Evolutionary conservation across 2,113 vertebrate species (phyloP), one percentile per base, ranked within the genome.

Genomic region (Pristiophorus japonicus): DNA sequence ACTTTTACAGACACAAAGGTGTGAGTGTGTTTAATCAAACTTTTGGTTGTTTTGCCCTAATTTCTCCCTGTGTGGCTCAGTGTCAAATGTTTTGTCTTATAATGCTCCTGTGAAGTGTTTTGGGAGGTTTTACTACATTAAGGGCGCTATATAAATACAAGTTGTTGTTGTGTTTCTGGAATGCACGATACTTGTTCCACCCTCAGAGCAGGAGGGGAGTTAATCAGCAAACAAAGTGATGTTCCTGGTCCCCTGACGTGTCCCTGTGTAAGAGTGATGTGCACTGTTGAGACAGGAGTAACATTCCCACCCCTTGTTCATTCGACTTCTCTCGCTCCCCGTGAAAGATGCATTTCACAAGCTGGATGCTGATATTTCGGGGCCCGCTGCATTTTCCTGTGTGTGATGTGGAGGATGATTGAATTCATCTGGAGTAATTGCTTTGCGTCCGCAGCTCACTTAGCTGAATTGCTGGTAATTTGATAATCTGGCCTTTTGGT

Each of bases 401-500:
- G 93, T 94, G 63, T 45, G 93, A 67, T 0, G 2, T 38, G 42
- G 27, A 45, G 42, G 18, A 65, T 94, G 66, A 94, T 67, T 73
- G 66, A 70, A 94, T 94, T 42, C 62, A 66, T 66, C 91, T 66
- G 91, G 11, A 90, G 45, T 70, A 70, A 94, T 94, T 66, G 42
- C 8, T 3, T 94, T 70, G 62, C 38, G 88, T 42, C 88, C n/a
- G 7, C 55, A 62, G 38, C 93, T 94, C 93, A 94, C 92, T 47
- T 47, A 63, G 42, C 38, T 42, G 12, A 90, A 96, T 88, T 95
- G 95, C 81, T 95, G 96, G 94, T 81, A 96, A 47, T 42, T 90
- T 96, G 95, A 95, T 96, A 62, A 45, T 78, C 66, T 94, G 65
- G 10, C 93, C 66, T 95, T 96, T 96, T 65, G 67, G 95, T 95